Conservation (phyloP, 2,888 invertebrate species). For the Drosophila paracracens region DNA sequence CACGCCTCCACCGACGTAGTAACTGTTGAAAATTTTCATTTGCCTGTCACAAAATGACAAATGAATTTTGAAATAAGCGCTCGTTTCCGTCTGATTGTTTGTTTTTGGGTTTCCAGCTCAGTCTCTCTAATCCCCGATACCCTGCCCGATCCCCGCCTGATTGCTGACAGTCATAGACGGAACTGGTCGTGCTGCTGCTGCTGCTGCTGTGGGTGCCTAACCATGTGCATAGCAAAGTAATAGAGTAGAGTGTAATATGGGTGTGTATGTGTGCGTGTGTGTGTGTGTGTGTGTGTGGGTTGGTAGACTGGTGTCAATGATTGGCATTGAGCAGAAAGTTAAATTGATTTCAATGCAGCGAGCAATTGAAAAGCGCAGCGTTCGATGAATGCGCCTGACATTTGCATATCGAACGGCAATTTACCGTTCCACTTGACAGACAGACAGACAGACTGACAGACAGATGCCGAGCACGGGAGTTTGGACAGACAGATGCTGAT, state of each 20-base stretch:
- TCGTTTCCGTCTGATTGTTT: conserved; percentile 74
- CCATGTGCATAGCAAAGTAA: conserved; percentile 11
- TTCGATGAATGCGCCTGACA: conserved; percentile 71
- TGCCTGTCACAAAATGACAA: conserved; percentile 79
- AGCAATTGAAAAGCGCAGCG: conserved; percentile 75
- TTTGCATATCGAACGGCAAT: conserved; percentile 79
- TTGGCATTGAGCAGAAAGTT: conserved; percentile 79
- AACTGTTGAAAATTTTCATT: conserved; percentile 60
- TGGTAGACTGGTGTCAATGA: conserved; percentile 70
- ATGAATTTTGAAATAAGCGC: conserved; percentile 80
- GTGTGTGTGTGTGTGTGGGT: conserved; percentile 25
- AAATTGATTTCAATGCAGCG: conserved; percentile 80
- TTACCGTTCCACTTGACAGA: conserved; percentile 75
- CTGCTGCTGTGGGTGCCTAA: conserved; percentile 30
- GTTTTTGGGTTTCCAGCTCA: conserved; percentile 49
- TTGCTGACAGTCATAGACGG: conserved; percentile 29
- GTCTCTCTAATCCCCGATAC: conserved; percentile 37
- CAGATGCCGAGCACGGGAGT: neutral
- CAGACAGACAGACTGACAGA: conserved; percentile 11
- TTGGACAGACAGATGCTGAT: neutral
- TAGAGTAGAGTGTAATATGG: neutral
- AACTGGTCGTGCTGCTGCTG: conserved; percentile 43
- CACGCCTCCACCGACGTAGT: conserved; percentile 32
- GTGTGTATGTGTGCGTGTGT: neutral
- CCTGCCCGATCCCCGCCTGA: neutral